Evolutionary conservation across 1,140 invertebrate genomes (phyloP).

Genomic region (Drosophila teissieri): DNA sequence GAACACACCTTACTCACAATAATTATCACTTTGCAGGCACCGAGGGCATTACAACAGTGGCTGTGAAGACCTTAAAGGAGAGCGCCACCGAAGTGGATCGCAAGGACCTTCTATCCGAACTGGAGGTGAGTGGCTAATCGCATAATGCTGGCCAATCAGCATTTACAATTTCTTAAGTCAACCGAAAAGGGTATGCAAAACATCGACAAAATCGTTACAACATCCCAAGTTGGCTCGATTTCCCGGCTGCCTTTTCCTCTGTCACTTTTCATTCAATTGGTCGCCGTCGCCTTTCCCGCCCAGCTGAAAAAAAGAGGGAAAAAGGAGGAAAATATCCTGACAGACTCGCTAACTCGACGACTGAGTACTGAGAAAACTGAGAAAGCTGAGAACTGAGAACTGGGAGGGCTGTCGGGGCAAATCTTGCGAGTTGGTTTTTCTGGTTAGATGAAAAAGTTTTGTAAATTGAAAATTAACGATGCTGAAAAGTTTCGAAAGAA

Average conservation of each 20-base stretch:
- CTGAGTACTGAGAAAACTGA: slow-evolving; percentile 16
- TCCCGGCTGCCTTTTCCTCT: slow-evolving; percentile 45
- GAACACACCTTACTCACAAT: not conserved
- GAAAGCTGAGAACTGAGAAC: slow-evolving; percentile 3
- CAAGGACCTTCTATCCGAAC: slow-evolving; percentile 93
- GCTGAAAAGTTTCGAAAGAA: slow-evolving; percentile 75
- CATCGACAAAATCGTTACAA: slow-evolving; percentile 48
- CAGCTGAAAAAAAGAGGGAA: not conserved
- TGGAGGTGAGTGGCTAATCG: slow-evolving; percentile 85
- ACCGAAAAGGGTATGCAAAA: slow-evolving; percentile 28
- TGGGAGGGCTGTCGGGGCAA: slow-evolving; percentile 22
- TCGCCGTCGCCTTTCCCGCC: slow-evolving; percentile 30
- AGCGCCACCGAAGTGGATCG: slow-evolving; percentile 95
- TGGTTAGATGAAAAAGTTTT: slow-evolving; percentile 72
- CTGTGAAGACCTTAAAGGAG: slow-evolving; percentile 96
- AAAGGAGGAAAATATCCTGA: slow-evolving; percentile 11
- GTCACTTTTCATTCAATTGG: slow-evolving; percentile 58
- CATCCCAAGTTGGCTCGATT: slow-evolving; percentile 38
- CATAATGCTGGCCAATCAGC: slow-evolving; percentile 25
- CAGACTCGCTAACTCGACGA: slow-evolving; percentile 52
- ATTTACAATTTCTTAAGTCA: slow-evolving; percentile 23
- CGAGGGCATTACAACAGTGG: slow-evolving; percentile 90
- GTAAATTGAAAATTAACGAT: slow-evolving; percentile 80
- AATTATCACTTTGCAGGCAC: slow-evolving; percentile 84
- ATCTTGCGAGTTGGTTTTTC: slow-evolving; percentile 54